Conservation (phyloP, 2,888 invertebrate genomes). For the Clivina fossor region DNA sequence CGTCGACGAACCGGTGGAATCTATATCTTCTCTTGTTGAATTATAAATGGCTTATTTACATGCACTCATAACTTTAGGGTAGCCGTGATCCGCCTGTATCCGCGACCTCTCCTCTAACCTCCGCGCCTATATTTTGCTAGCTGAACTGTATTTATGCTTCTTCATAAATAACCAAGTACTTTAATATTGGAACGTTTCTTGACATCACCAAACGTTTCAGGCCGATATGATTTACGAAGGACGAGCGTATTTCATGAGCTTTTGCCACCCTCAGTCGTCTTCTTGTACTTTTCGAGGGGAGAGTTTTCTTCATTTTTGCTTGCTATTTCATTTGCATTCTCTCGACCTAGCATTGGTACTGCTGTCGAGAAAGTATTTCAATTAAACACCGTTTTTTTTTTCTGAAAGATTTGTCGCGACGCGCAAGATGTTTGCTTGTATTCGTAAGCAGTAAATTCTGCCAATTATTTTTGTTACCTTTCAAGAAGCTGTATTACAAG, state of each 20-base stretch:
- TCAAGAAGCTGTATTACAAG: too few species aligned
- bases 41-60: slow-evolving; percentile 33
- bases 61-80: slow-evolving; percentile 29
- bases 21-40: slow-evolving; percentile 32
- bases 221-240: slow-evolving; percentile 26
- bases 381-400: too few species aligned
- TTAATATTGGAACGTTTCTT: slow-evolving; percentile 44
- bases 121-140: slow-evolving; percentile 41
- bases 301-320: too few species aligned
- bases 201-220: slow-evolving; percentile 22
- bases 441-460: too few species aligned
- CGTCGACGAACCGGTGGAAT: slow-evolving; percentile 21
- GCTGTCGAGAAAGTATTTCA: too few species aligned
- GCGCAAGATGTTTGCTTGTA: too few species aligned
- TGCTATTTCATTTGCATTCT: too few species aligned
- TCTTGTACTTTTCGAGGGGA: slow-evolving; percentile 1
- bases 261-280: slow-evolving; percentile 5
- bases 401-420: too few species aligned
- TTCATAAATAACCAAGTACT: slow-evolving; percentile 46
- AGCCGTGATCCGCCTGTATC: not conserved
- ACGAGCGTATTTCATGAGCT: slow-evolving; percentile 18
- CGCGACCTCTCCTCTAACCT: not conserved
- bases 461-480: too few species aligned
- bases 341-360: too few species aligned
- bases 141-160: slow-evolving; percentile 44